phyloP scores from a whole-genome alignment of 2,113 vertebrate species.

The Ageneiosus marmoratus region DNA sequence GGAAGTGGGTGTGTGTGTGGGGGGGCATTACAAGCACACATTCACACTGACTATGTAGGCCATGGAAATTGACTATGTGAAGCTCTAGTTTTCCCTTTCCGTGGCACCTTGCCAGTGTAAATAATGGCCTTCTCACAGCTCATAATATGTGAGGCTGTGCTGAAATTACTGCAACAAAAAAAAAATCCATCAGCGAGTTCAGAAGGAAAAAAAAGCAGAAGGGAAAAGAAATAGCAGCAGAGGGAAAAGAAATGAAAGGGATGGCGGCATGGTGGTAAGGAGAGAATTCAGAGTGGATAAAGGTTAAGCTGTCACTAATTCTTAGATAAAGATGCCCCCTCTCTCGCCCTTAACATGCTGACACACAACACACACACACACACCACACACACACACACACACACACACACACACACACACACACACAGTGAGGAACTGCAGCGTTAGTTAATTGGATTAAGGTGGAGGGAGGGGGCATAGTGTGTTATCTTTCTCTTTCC shows the following conservation, averaged over 20 bases:
- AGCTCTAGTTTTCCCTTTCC: slow-evolving; percentile 11
- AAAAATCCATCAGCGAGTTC: slow-evolving; percentile 37
- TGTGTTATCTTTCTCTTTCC: slow-evolving; percentile 19
- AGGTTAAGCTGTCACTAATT: slow-evolving; percentile 48
- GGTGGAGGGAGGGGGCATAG: slow-evolving; percentile 35
- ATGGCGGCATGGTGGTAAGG: not conserved
- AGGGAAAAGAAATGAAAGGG: not conserved
- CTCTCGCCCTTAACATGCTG: not conserved
- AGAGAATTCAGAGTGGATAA: slow-evolving; percentile 25
- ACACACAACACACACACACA: slow-evolving; percentile 2
- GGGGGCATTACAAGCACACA: not conserved
- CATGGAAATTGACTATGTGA: slow-evolving; percentile 26
- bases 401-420: slow-evolving; percentile 1
- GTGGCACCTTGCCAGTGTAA: slow-evolving; percentile 48
- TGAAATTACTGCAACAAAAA: slow-evolving; percentile 47
- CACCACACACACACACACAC: slow-evolving; percentile 11
- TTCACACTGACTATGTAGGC: slow-evolving; percentile 18
- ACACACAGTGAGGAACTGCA: slow-evolving; percentile 43
- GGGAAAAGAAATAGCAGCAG: not conserved
- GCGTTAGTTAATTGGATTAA: slow-evolving; percentile 44
- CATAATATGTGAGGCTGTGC: slow-evolving; percentile 36
- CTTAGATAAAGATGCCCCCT: slow-evolving; percentile 20
- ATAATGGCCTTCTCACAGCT: slow-evolving; percentile 46
- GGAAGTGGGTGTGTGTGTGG: not conserved
- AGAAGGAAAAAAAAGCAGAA: not conserved